These are phyloP conservation scores for Numenius phaeopus DNA, from an alignment of 2,797 vertebrate genomes.

Conservation along the genomic window DNA sequence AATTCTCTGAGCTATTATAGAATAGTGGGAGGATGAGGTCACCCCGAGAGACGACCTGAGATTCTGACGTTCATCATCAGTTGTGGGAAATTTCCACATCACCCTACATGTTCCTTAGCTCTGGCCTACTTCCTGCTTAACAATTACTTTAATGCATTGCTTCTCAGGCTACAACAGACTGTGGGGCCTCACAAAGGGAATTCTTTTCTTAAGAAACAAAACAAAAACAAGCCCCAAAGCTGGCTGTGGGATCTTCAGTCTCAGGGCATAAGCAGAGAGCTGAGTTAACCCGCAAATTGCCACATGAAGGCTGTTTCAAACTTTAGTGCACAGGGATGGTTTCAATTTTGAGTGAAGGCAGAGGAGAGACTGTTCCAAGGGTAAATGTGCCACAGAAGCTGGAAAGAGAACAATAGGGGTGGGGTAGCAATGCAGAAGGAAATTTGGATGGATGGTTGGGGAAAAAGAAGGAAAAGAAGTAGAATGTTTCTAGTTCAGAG, in stretches of 20 bases:
- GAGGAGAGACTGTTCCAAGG: not conserved
- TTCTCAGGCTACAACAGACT: not conserved
- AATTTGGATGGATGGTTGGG: not conserved
- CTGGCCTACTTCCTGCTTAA: not conserved
- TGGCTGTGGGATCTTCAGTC: not conserved
- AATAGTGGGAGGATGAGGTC: not conserved
- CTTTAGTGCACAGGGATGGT: rapidly evolving
- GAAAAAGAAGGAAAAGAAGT: not conserved
- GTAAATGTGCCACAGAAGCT: not conserved
- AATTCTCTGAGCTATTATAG: not conserved
- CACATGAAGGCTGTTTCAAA: not conserved
- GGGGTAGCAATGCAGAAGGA: not conserved
- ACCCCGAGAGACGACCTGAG: not conserved
- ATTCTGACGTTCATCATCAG: rapidly evolving
- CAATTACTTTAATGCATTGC: not conserved
- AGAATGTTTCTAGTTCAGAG: not conserved
- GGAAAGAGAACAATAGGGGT: not conserved
- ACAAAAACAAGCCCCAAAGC: not conserved
- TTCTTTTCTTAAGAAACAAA: not conserved
- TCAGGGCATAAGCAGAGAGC: not conserved
- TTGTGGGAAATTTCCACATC: not conserved
- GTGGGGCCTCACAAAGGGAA: not conserved
- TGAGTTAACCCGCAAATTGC: not conserved
- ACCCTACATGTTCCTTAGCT: not conserved
- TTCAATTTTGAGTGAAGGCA: not conserved